Conservation (phyloP, 2,888 invertebrate genomes). For the Agrilus biguttatus region DNA sequence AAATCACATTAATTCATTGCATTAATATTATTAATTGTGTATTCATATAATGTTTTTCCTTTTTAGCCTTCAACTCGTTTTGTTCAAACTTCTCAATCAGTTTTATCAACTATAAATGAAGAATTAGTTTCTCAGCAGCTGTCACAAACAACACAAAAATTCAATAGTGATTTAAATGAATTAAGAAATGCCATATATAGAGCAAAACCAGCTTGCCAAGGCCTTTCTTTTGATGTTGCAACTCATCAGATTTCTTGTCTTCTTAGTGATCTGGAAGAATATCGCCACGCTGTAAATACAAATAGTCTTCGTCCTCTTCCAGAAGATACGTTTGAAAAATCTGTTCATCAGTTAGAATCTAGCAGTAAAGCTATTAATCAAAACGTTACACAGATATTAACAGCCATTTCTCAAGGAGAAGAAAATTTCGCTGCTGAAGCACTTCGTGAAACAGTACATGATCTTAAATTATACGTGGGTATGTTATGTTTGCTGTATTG, state of each 20-base stretch:
- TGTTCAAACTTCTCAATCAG: slow-evolving; percentile 62
- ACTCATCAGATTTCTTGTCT: slow-evolving; percentile 67
- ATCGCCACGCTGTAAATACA: slow-evolving; percentile 58
- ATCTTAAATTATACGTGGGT: slow-evolving; percentile 34
- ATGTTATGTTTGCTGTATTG: no score
- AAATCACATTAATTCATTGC: background rate
- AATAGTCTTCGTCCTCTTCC: slow-evolving; percentile 68
- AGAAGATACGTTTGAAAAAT: slow-evolving; percentile 43
- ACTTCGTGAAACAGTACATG: slow-evolving; percentile 65
- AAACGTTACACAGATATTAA: slow-evolving; percentile 71
- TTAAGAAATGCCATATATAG: slow-evolving; percentile 26
- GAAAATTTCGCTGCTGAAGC: slow-evolving; percentile 68
- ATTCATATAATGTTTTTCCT: slow-evolving; percentile 1
- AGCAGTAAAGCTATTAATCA: slow-evolving; percentile 67
- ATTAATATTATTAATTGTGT: background rate
- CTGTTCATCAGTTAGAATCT: slow-evolving; percentile 41
- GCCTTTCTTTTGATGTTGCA: slow-evolving; percentile 74
- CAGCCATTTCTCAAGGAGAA: slow-evolving; percentile 71
- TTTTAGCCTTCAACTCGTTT: slow-evolving; percentile 51
- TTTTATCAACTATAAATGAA: slow-evolving; percentile 70
- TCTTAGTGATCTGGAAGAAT: slow-evolving; percentile 68
- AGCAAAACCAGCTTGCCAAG: slow-evolving; percentile 49
- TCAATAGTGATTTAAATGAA: slow-evolving; percentile 38
- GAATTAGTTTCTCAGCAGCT: slow-evolving; percentile 63
- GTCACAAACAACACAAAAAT: slow-evolving; percentile 52